Base-by-base conservation (phyloP, 2,113 vertebrate genomes). In the Chascanopsetta lugubris region DNA sequence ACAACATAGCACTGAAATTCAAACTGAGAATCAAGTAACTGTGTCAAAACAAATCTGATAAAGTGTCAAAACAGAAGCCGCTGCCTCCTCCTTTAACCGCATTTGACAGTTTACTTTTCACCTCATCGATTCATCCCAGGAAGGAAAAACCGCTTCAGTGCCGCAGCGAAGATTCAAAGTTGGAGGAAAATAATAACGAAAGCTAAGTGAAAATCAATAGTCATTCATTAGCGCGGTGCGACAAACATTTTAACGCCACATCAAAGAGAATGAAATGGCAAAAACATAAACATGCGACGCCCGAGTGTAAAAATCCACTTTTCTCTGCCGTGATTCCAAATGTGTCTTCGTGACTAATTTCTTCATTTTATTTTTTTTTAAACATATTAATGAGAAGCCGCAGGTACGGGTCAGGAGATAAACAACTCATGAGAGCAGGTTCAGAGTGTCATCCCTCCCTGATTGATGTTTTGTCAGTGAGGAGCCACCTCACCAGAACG, bases 341-440 rank as follows among this genome's bases (percentile, higher is more conserved):
- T 32, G 30, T 70, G 49, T 48, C 67, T 62, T 57, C 55, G 51
- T 40, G 67, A 68, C 56, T 55, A 57, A 69, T 76, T 71, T 72
- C 61, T 61, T 24, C 10, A n/a, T n/a, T n/a, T n/a, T n/a, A n/a
- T n/a, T n/a, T n/a, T n/a, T n/a, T n/a, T n/a, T n/a, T n/a, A 17
- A 42, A 18, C 27, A 69, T 59, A 61, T 64, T 81, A 72, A 83
- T 67, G 72, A 85, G 74, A 61, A 17, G 56, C 17, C 46, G 51
- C 69, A 78, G 65, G 46, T 77, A 27, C 45, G 36, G 70, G 70
- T 45, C 63, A 59, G 18, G 40, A 59, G 62, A 71, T 75, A 81
- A 84, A 82, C 79, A 79, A 30, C 78, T 79, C 79, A 87, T 87
- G 82, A 89, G 64, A 68, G 27, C 50, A 60, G 20, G 59, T 68